Evolutionary conservation across 2,888 invertebrate species (phyloP).

Genomic region (Dolichomitus sp.): DNA sequence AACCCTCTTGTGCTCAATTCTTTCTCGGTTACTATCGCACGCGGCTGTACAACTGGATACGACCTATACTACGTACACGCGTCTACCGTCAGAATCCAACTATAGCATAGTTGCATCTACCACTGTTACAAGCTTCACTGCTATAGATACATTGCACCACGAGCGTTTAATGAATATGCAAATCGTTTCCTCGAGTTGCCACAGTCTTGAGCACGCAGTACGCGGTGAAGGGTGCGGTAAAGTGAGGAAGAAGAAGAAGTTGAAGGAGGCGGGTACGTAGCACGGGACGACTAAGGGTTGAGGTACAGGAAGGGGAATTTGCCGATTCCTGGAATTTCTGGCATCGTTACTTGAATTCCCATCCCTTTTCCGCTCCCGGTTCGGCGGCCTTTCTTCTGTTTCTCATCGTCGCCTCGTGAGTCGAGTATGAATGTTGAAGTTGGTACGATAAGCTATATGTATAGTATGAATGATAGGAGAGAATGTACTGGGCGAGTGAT

Average conservation of each 20-base stretch:
- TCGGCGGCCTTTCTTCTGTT: constrained; percentile 27
- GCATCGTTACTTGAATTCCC: constrained; percentile 45
- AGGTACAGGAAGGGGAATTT: constrained; percentile 65
- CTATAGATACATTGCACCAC: constrained; percentile 66
- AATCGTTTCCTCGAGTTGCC: constrained; percentile 77
- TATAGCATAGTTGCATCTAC: constrained; percentile 28
- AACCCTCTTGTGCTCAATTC: not conserved
- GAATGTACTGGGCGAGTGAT: not conserved
- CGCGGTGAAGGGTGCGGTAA: constrained; percentile 53
- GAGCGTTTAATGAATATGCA: constrained; percentile 84
- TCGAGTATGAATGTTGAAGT: constrained; percentile 23
- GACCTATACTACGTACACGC: constrained; percentile 46
- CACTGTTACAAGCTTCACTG: constrained; percentile 38
- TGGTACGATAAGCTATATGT: constrained; percentile 5
- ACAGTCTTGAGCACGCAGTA: constrained; percentile 70
- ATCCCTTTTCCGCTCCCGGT: not conserved
- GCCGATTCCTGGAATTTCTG: constrained; percentile 64
- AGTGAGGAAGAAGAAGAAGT: constrained; percentile 48
- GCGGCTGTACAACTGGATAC: constrained; percentile 38
- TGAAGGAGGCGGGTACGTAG: constrained; percentile 50
- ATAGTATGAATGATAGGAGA: not conserved
- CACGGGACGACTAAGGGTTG: constrained; percentile 52
- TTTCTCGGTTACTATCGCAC: constrained; percentile 45
- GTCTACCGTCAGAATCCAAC: constrained; percentile 30
- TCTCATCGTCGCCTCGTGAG: constrained; percentile 13